Evolutionary conservation across 2,113 vertebrate species (phyloP), one percentile per base, ranked within the genome.

Genomic region (Nothoprocta perdicaria): DNA sequence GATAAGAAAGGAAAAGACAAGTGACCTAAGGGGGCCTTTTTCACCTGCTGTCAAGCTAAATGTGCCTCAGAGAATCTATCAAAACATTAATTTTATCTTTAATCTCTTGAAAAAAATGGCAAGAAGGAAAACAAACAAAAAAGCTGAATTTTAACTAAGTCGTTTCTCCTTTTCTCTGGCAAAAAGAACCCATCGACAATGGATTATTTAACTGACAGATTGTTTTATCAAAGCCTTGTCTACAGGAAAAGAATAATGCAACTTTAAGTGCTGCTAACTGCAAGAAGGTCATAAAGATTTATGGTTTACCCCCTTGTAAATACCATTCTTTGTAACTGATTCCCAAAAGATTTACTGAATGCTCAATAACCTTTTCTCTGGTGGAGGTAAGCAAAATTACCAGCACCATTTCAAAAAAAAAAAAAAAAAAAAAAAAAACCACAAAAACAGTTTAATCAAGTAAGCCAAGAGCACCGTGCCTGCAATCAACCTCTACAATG

Each of bases 251-350:
- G 79, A 97, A 89, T 85, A 88, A 94, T 91, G 88, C 78, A 86
- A 84, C 63, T 96, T 96, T 96, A 97, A 97, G 89, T 81, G 87
- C 85, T 93, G 68, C 88, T 96, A 92, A 95, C 86, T 90, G 41
- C 89, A 96, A 86, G 95, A 97, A 96, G 95, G 95, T 97, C 94
- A 96, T 74, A 77, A 96, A 92, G 94, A 97, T 96, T 95, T 94
- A 96, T 83, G 80, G 93, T 90, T 96, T 95, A 89, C 91, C 82
- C 82, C 95, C 35, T 65, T 84, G 89, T 96, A 95, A 97, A 96
- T 96, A 95, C 80, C 94, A 95, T 88, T 96, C 94, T 95, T 97
- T 96, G 92, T 79, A 97, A 94, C 80, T 55, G 75, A 97, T 93
- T 86, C 95, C 88, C 95, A 61, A 58, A 93, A 96, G 93, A 96